These are phyloP conservation scores for Calosoma granatense DNA, from an alignment of 1,140 invertebrate genomes.

Conservation along the genomic window DNA sequence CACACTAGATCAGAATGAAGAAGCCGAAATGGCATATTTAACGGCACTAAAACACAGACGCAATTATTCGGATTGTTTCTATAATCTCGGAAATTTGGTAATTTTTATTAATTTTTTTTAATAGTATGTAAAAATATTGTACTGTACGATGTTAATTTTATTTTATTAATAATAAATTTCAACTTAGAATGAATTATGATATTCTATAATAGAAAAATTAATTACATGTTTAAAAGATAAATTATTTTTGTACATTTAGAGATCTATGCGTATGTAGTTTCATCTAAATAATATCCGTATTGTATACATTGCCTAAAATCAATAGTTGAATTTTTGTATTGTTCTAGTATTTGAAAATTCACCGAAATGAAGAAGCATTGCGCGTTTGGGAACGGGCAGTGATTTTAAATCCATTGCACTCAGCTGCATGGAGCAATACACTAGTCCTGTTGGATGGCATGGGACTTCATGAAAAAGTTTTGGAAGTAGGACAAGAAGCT, in stretches of 20 bases:
- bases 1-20: conserved; percentile 53
- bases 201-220: no score
- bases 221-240: no score
- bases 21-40: conserved; percentile 70
- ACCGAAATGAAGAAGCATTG: conserved; percentile 43
- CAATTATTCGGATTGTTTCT: conserved; percentile 86
- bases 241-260: no score
- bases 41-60: conserved; percentile 63
- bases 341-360: conserved; percentile 46
- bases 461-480: conserved; percentile 55
- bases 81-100: conserved; percentile 89
- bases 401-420: conserved; percentile 61
- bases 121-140: conserved; percentile 42
- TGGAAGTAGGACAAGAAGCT: conserved; percentile 56
- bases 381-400: conserved; percentile 75
- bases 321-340: conserved; percentile 21
- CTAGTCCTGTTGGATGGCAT: conserved; percentile 79
- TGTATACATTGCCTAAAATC: conserved; percentile 13
- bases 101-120: no score
- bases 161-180: conserved; percentile 12
- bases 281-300: neutral
- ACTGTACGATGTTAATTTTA: neutral
- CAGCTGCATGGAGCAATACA: conserved; percentile 85
- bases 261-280: no score
- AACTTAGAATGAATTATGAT: no score